Percentiles rank a stretch among this genome's conserved stretches.
phyloP scores from a whole-genome alignment of 2,113 vertebrate genomes.

The Cairina moschata region DNA sequence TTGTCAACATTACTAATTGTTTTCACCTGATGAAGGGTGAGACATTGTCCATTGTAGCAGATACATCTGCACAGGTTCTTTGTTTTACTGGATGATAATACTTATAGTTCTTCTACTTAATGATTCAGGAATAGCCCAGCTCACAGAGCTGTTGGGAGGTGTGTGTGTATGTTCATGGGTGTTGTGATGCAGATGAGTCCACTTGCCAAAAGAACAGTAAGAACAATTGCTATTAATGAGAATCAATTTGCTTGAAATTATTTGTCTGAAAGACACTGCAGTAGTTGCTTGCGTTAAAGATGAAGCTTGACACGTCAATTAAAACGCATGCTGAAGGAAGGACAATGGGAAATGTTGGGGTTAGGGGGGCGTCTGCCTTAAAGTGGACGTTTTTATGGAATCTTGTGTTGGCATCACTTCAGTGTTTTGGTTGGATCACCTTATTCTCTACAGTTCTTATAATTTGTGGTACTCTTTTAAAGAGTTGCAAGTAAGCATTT shows the following conservation, averaged over 20 bases:
- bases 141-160: neutral
- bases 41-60: neutral
- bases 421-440: neutral
- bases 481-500: neutral
- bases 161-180: neutral
- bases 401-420: neutral
- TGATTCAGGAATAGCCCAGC: neutral
- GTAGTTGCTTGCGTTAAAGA: too few relatives aligned
- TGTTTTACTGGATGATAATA: neutral
- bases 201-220: neutral
- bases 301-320: too few relatives aligned
- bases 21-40: neutral
- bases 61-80: neutral
- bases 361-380: accelerated
- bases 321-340: too few relatives aligned
- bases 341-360: accelerated
- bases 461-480: neutral
- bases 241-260: too few relatives aligned
- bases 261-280: too few relatives aligned
- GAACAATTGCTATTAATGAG: neutral
- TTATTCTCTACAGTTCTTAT: neutral
- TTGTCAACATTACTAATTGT: neutral
- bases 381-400: neutral
- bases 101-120: neutral
- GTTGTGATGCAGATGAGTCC: neutral